phyloP scores from a whole-genome alignment of 2,113 vertebrate genomes.

The Microcebus murinus region DNA sequence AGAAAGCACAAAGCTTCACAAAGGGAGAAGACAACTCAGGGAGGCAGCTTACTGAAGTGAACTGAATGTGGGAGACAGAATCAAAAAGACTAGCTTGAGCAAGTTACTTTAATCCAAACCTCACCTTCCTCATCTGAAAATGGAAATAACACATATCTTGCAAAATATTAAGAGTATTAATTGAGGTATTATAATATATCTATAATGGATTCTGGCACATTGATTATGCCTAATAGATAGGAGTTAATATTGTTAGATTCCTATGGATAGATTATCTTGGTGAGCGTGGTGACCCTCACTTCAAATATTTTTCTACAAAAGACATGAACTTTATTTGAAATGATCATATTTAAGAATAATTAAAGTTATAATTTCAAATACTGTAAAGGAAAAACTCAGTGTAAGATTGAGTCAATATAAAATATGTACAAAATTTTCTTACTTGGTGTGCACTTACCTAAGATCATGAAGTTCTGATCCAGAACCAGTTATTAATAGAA shows the following conservation, averaged over 20 bases:
- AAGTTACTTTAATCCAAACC: not conserved
- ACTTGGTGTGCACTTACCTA: slow-evolving; percentile 86
- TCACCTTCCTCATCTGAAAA: slow-evolving; percentile 34
- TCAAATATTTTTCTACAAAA: not conserved
- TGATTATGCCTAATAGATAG: not conserved
- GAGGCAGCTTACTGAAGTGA: not conserved
- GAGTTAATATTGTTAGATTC: not conserved
- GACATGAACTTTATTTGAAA: not conserved
- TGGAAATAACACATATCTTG: not conserved
- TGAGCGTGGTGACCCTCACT: not conserved
- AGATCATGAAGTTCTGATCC: slow-evolving; percentile 97
- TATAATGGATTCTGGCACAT: not conserved
- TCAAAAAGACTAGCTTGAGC: not conserved
- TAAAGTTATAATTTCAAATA: slow-evolving; percentile 30
- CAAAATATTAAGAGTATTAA: not conserved
- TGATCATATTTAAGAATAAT: slow-evolving; percentile 15
- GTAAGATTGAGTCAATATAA: not conserved
- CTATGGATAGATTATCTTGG: not conserved
- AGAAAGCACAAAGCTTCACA: not conserved
- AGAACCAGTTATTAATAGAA: slow-evolving; percentile 95
- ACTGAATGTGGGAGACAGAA: not conserved
- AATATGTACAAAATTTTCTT: not conserved
- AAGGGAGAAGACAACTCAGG: not conserved
- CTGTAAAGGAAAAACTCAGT: not conserved
- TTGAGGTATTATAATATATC: not conserved